phyloP scores from a whole-genome alignment of 2,797 vertebrate genomes.

The Echiichthys vipera region DNA sequence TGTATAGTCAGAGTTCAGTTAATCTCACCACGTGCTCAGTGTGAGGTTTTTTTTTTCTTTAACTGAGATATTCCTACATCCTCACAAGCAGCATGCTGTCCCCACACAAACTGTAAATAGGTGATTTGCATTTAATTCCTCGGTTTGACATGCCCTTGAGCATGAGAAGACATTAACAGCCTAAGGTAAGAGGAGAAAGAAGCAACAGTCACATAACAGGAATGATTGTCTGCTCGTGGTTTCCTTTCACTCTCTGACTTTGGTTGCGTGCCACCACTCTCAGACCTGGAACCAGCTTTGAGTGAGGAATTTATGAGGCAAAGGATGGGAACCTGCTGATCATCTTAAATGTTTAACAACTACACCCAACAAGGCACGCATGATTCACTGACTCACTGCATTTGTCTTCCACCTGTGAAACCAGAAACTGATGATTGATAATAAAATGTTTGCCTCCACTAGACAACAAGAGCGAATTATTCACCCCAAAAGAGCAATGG shows the following conservation, averaged over 20 bases:
- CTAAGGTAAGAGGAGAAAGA: constrained; percentile 21
- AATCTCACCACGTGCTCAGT: background rate
- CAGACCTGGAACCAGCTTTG: constrained; percentile 42
- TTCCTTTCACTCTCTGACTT: constrained; percentile 23
- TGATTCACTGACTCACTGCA: constrained; percentile 1
- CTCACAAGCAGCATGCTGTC: constrained; percentile 14
- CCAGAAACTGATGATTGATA: constrained; percentile 15
- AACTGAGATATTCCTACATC: constrained; percentile 23
- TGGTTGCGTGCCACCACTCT: constrained; percentile 61
- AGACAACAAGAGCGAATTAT: background rate
- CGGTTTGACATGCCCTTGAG: constrained; percentile 16
- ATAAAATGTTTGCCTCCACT: background rate
- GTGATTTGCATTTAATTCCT: background rate
- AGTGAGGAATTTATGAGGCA: constrained; percentile 70
- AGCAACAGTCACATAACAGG: constrained; percentile 8
- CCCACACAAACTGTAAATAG: constrained; percentile 9
- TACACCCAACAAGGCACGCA: constrained; percentile 36
- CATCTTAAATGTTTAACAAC: constrained; percentile 36
- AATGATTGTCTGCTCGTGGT: background rate
- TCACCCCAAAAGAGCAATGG: background rate
- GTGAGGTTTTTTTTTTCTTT: background rate
- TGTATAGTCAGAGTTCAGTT: background rate
- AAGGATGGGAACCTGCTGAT: constrained; percentile 61
- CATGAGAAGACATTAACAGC: constrained; percentile 48
- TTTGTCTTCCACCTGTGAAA: constrained; percentile 13